Conservation (phyloP, 1,140 invertebrate genomes). For the Nixonia krombeini region DNA sequence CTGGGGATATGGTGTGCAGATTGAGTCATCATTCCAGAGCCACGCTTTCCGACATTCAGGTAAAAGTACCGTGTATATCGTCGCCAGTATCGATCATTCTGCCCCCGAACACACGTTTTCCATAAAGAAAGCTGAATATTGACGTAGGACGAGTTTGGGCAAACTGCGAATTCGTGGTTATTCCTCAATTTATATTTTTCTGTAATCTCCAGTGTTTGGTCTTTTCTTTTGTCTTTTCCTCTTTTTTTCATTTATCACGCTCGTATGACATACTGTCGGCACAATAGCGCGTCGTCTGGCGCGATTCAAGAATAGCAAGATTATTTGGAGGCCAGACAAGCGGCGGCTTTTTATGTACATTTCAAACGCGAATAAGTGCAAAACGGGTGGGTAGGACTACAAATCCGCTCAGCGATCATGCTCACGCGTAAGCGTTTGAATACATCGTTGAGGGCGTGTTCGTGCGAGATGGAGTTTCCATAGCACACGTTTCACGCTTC, state of each 20-base stretch:
- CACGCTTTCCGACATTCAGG: conserved; percentile 89
- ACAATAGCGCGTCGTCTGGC: conserved; percentile 1
- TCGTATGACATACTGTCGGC: not conserved
- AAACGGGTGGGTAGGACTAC: conserved; percentile 20
- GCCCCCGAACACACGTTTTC: not conserved
- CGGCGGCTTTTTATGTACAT: conserved; percentile 23
- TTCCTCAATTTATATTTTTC: too few relatives aligned
- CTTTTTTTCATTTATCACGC: conserved; percentile 9
- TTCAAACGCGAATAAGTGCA: conserved; percentile 20
- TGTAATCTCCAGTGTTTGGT: too few relatives aligned
- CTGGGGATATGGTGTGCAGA: conserved; percentile 92
- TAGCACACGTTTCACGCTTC: conserved; percentile 54
- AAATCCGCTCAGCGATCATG: conserved; percentile 36
- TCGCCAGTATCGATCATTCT: too few relatives aligned
- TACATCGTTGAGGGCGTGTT: conserved; percentile 51
- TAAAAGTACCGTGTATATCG: too few relatives aligned
- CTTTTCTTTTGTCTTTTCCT: too few relatives aligned
- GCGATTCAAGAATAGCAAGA: conserved; percentile 15
- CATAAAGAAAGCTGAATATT: conserved; percentile 5
- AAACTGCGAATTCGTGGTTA: too few relatives aligned
- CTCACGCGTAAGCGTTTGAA: conserved; percentile 45
- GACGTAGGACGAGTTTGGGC: too few relatives aligned
- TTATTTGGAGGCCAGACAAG: conserved; percentile 14
- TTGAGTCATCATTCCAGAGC: conserved; percentile 91
- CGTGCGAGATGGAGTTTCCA: conserved; percentile 61